Evolutionary conservation across 2,113 vertebrate species (phyloP).

Genomic region (Xiphophorus couchianus): DNA sequence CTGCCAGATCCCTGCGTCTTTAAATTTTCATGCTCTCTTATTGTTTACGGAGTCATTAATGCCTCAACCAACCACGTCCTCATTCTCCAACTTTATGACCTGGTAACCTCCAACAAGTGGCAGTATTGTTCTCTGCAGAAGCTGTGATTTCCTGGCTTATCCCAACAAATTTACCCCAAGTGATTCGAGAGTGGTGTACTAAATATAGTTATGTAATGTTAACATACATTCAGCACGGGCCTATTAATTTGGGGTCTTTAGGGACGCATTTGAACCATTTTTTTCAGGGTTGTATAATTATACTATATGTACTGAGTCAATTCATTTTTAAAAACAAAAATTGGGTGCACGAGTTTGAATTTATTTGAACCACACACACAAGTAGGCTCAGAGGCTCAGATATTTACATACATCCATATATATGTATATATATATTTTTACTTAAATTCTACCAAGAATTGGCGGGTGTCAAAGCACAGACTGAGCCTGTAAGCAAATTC

Average conservation of each 20-base stretch:
- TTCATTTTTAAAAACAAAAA: background rate
- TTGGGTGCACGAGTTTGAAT: background rate
- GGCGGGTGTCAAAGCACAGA: no score
- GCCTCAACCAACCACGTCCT: background rate
- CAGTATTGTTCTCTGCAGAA: slow-evolving; percentile 31
- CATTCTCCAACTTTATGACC: background rate
- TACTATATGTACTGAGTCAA: no score
- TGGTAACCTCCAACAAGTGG: slow-evolving; percentile 1
- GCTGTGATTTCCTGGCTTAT: slow-evolving; percentile 19
- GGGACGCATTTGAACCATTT: no score
- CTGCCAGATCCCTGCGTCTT: background rate
- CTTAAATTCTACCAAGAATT: no score
- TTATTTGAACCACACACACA: background rate
- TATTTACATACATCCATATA: no score
- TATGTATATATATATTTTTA: no score
- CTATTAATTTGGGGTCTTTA: background rate
- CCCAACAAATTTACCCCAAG: slow-evolving; percentile 3
- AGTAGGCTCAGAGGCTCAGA: background rate
- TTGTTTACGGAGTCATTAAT: background rate
- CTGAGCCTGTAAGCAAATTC: no score
- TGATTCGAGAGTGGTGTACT: background rate
- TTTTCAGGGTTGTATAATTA: background rate
- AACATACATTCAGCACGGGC: background rate
- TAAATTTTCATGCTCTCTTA: background rate
- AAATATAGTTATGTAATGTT: background rate